A percentile compares a stretch with the other conserved stretches of the same genome.
These are phyloP conservation scores for Chrosomus eos DNA, from an alignment of 2,797 vertebrate species.

Conservation along the genomic window DNA sequence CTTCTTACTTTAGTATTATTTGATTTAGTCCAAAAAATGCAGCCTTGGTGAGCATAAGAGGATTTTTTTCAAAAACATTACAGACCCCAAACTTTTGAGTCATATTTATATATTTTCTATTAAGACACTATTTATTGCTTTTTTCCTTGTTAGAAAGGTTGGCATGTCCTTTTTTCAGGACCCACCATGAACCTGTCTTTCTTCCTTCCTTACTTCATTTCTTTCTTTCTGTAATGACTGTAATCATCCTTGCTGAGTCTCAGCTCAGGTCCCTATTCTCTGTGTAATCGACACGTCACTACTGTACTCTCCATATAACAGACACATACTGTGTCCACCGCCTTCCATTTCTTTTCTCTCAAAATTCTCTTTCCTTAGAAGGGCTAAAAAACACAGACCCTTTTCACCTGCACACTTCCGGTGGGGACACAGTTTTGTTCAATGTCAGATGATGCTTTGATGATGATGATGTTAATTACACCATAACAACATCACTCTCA, in stretches of 20 bases:
- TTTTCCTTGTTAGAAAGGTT: background rate
- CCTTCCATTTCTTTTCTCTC: background rate
- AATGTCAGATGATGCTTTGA: slow-evolving; percentile 66
- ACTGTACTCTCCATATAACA: slow-evolving; percentile 3
- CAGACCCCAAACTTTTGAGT: background rate
- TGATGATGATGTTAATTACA: slow-evolving; percentile 72
- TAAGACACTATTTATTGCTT: background rate
- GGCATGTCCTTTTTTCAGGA: background rate
- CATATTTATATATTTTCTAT: background rate
- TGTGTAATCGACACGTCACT: background rate
- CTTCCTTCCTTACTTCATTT: background rate
- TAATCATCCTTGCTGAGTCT: slow-evolving; percentile 12
- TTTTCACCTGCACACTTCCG: slow-evolving; percentile 35
- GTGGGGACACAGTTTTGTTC: slow-evolving; percentile 60
- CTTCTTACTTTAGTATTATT: background rate
- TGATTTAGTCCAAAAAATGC: background rate
- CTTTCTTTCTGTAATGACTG: slow-evolving; percentile 27
- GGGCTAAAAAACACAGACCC: background rate
- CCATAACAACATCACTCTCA: slow-evolving; percentile 63
- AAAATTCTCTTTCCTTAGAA: slow-evolving; percentile 17
- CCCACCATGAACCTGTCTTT: background rate
- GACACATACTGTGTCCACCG: background rate
- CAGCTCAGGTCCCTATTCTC: background rate
- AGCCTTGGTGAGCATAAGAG: background rate
- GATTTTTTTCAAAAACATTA: too few relatives aligned